Percentiles rank a stretch among this genome's conserved stretches.
These are phyloP conservation scores for Bellardia pandia DNA, from an alignment of 2,888 invertebrate genomes.

Conservation along the genomic window DNA sequence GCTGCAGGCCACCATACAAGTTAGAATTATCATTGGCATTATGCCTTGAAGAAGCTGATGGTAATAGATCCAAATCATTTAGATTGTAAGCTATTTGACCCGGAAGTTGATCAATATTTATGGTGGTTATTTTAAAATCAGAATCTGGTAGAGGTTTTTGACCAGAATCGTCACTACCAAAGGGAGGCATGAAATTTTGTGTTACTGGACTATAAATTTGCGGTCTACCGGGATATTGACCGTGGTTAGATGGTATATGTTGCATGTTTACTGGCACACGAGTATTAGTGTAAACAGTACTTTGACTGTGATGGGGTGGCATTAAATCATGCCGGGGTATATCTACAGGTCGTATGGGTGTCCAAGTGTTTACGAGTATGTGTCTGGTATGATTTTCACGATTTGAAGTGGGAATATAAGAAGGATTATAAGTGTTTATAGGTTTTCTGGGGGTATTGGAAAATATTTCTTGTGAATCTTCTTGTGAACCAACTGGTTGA, in stretches of 20 bases:
- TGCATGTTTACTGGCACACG: constrained; percentile 31
- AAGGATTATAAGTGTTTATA: constrained; percentile 50
- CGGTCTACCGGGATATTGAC: not conserved
- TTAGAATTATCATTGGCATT: constrained; percentile 64
- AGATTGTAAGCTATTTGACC: constrained; percentile 39
- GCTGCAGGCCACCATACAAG: constrained; percentile 74
- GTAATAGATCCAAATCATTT: constrained; percentile 51
- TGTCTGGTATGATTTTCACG: constrained; percentile 77
- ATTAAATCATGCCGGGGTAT: constrained; percentile 45
- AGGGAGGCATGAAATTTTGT: constrained; percentile 59
- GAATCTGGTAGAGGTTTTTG: constrained; percentile 62
- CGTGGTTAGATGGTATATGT: constrained; percentile 31
- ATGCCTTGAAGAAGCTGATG: constrained; percentile 55
- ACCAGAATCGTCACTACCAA: constrained; percentile 32
- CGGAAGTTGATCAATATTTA: constrained; percentile 66
- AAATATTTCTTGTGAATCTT: constrained; percentile 76
- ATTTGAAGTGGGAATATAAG: constrained; percentile 10
- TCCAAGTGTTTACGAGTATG: constrained; percentile 67
- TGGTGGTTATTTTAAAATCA: constrained; percentile 50
- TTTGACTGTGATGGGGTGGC: constrained; percentile 68
- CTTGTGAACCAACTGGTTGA: constrained; percentile 79
- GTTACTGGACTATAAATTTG: constrained; percentile 10
- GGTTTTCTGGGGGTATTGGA: constrained; percentile 65
- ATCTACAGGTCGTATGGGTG: constrained; percentile 43
- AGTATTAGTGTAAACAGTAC: constrained; percentile 46